Base-by-base conservation (phyloP, 92 coral and sea anemone species). In the Diadumene lineata region DNA sequence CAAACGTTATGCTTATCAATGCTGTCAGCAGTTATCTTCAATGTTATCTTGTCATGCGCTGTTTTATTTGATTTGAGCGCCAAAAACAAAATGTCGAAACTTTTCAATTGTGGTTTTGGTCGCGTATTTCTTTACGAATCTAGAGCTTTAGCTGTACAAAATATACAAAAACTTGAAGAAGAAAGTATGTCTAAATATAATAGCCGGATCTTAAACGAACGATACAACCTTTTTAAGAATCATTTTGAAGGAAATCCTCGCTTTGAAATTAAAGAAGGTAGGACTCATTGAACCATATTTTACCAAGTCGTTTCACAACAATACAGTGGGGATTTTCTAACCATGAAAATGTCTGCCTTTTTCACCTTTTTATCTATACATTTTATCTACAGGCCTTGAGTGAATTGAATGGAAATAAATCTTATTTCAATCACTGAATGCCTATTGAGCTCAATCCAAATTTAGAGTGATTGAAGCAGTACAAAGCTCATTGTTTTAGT, bases 211-310 rank as follows among this genome's bases (percentile, higher is more conserved):
- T 34, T 24, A 34, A 61, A 64, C 18, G 64, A 76, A 76, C 48
- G 66, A 65, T 66, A 43, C 53, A 24, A 25, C 28, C 65, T 76
- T 43, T 76, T 48, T 55, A 75, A 30, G 33, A 30, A 61, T 19
- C 43, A 48, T 27, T 75, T 75, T 60, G 50, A 74, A 60, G 79
- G 60, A 63, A 57, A 74, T 65, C 65, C 65, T 58, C 79, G 68
- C 58, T 50, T 74, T 63, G 22, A 32, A 56, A 44, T 74, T 38
- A 53, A 74, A 43, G 60, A 64, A 74, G 79, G 70, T 74, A 74
- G 61, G 56, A 22, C 46, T 38, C 48, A 38, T 53, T 21, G 33
- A 38, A 38, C 48, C 48, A 38, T 13, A 38, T 38, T 38, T 38
- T 38, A 38, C 48, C 48, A 38, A 38, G 48, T 38, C 48, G 7